Evolutionary conservation across 1,140 invertebrate species (phyloP), one percentile per base, ranked within the genome.

Genomic region (Drosophila parabipectinata): DNA sequence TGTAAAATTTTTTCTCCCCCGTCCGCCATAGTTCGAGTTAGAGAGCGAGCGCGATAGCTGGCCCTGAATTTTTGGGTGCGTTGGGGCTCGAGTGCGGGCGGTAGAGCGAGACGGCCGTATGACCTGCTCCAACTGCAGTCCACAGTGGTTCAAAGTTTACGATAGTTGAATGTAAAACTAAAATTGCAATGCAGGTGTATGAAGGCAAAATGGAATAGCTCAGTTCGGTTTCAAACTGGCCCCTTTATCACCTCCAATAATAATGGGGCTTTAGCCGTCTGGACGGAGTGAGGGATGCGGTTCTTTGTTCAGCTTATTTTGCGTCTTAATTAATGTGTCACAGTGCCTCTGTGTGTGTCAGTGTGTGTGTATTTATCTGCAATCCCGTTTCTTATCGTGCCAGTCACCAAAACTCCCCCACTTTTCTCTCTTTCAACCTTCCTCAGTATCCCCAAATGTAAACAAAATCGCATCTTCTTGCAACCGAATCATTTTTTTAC

Each of bases 41-140:
- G 69, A 68, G 77, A 74, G 66, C 61, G 72, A 80, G 81, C n/a
- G 68, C 59, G 57, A 88, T 82, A 69, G 75, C 47, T 78, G 73
- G 59, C 74, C 61, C 24, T 72, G 78, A 87, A 87, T 68, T 79
- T 85, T 87, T 85, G 82, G 82, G 82, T 87, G 83, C 82, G 82
- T 85, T 85, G 62, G 58, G 34, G 62, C 61, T 57, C 47, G 28
- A 56, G 37, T 47, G 57, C 74, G 41, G 73, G 44, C 45, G 82
- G 1, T 14, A 30, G 62, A 85, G 52, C 48, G 59, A 67, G 78
- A 87, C 41, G 68, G 69, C 28, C 64, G 37, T 67, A 85, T 61
- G 41, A 64, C 55, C 39, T 60, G 77, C 60, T 71, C 63, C 39
- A 75, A 81, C 61, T 87, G 78, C 81, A 87, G 55, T 61, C 69